phyloP scores from a whole-genome alignment of 1,140 invertebrate genomes.

The Pseudomyrmex pallidus region DNA sequence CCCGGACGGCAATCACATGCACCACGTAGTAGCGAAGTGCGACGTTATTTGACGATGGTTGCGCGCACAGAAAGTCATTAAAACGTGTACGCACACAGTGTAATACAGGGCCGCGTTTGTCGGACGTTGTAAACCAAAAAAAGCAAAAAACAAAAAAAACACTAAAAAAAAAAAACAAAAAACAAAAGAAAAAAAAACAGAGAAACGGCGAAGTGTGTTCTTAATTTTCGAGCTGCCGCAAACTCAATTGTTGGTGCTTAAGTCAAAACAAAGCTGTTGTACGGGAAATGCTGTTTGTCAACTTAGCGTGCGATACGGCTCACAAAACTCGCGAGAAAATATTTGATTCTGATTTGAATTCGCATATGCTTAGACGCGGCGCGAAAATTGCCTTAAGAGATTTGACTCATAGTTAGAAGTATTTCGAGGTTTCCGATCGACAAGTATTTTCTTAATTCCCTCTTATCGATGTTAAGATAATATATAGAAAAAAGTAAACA shows the following conservation, averaged over 20 bases:
- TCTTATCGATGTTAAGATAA: slow-evolving; percentile 48
- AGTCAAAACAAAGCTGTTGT: slow-evolving; percentile 42
- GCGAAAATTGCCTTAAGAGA: slow-evolving; percentile 54
- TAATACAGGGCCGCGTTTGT: slow-evolving; percentile 57
- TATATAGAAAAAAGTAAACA: neutral
- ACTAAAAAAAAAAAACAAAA: slow-evolving; percentile 37
- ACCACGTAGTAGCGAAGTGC: slow-evolving; percentile 62
- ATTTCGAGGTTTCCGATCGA: slow-evolving; percentile 31
- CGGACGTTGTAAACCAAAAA: slow-evolving; percentile 62
- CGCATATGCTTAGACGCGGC: slow-evolving; percentile 28
- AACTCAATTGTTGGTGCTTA: slow-evolving; percentile 42
- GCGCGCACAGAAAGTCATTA: slow-evolving; percentile 43
- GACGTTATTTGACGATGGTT: slow-evolving; percentile 52
- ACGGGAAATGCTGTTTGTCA: slow-evolving; percentile 6
- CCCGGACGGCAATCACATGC: slow-evolving; percentile 60
- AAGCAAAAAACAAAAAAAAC: slow-evolving; percentile 30
- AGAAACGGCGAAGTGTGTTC: slow-evolving; percentile 44
- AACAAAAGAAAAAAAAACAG: slow-evolving; percentile 31
- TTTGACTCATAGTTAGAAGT: slow-evolving; percentile 39
- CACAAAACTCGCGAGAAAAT: neutral
- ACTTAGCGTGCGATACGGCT: slow-evolving; percentile 53
- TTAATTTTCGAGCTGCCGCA: slow-evolving; percentile 70
- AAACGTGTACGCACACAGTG: slow-evolving; percentile 19
- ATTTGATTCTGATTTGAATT: slow-evolving; percentile 46
- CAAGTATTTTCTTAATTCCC: slow-evolving; percentile 52